Evolutionary conservation across 2,888 invertebrate genomes (phyloP), one percentile per base, ranked within the genome.

Genomic region (Tuta absoluta): DNA sequence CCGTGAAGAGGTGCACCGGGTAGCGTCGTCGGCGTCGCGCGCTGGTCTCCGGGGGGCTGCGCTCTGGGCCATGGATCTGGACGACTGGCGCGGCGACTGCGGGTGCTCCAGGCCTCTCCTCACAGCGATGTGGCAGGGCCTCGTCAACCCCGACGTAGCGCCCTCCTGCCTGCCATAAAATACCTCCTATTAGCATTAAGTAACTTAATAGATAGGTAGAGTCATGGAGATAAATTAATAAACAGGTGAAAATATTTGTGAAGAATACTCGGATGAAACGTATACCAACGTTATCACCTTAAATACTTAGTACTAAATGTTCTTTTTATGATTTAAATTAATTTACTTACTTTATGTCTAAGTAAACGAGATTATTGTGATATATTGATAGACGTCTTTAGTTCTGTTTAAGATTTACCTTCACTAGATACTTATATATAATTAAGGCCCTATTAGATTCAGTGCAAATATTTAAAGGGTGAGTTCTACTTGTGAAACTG

Each of bases 61-160:
- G 88, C 91, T 96, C 21, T 96, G 96, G 96, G 95, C 96, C 0
- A 81, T 96, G 23, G 96, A 96, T 84, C 87, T 96, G 72, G 96
- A 96, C 77, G 96, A 96, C 80, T 95, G 95, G 90, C 89, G 93
- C 62, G 94, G 93, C 24, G 86, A 90, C 65, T 96, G 96, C 78
- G 93, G 94, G 7, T 95, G 95, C 80, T 92, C 93, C 62, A 93
- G 94, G 83, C 95, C 96, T 0, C 83, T 96, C 14, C 82, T 96
- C 61, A 92, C 93, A 28, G 94, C 95, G 0, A 81, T 96, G 41
- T 77, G 87, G 59, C 83, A 82, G 63, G 89, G 86, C 10, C 72
- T 91, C 0, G 71, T 79, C 37, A 89, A 91, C 63, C 85, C 90
- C 0, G 73, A 76, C 21, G 71, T 82, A 65, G 82, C 85, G 8